Evolutionary conservation across 2,113 vertebrate species (phyloP).

Genomic region (Bubo scandiacus): DNA sequence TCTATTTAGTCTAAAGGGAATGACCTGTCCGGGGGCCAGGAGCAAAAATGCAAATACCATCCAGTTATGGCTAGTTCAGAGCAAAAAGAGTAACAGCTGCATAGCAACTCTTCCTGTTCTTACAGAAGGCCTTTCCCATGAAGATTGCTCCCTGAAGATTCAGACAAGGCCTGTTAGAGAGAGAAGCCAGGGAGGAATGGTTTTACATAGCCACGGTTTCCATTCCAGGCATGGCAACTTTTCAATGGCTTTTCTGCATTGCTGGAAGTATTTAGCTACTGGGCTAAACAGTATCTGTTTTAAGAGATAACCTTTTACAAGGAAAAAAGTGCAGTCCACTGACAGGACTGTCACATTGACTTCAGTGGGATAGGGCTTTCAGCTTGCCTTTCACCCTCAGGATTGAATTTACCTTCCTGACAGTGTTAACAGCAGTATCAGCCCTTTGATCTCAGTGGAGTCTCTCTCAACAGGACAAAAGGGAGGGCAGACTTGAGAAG

Average conservation of each 20-base stretch:
- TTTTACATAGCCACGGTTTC: neutral
- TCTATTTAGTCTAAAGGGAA: neutral
- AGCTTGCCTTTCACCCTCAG: neutral
- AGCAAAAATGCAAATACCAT: neutral
- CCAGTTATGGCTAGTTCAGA: neutral
- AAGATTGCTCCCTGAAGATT: neutral
- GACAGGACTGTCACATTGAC: neutral
- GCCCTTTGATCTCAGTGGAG: neutral
- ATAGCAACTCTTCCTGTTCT: neutral
- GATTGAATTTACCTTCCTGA: neutral
- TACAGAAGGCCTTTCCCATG: neutral
- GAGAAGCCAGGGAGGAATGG: neutral
- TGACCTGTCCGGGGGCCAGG: too few relatives aligned
- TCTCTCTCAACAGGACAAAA: rapidly evolving
- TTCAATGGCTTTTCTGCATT: neutral
- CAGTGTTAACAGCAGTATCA: neutral
- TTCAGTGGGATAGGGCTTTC: neutral
- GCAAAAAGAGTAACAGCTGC: neutral
- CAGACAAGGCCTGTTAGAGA: neutral
- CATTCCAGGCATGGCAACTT: neutral
- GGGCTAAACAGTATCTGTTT: neutral
- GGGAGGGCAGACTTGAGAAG: neutral
- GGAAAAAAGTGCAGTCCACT: neutral
- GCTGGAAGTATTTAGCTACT: neutral
- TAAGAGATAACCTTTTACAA: neutral